Evolutionary conservation across 2,888 invertebrate genomes (phyloP), one percentile per base, ranked within the genome.

Genomic region (Hyles lineata): DNA sequence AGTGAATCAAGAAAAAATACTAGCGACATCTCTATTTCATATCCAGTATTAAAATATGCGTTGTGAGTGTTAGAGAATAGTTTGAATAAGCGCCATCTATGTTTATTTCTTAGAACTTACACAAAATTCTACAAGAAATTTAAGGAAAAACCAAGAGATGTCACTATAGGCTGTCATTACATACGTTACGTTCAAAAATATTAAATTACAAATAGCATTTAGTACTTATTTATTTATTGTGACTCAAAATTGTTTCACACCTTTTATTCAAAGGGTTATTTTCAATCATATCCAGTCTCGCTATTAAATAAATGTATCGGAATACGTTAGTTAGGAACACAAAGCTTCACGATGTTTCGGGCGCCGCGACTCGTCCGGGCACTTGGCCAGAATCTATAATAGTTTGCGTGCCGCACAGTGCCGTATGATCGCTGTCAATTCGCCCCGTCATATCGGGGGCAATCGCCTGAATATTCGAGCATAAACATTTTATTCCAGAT

Each of bases 351-450:
- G 67, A 67, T 43, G 43, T 11, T 15, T 15, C 35, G 67, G 75
- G 77, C 81, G 76, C 74, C 76, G 79, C 75, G 80, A 25, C 63
- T 62, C 74, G 70, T 74, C 69, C 75, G 75, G 93, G 92, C 92
- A 89, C 67, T 32, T 72, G 63, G 92, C 93, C 93, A 93, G 87
- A 75, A 78, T 89, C 91, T 84, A 91, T 91, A 93, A 93, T 93
- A 93, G 92, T 92, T 89, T 78, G 82, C 83, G 86, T 88, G 85
- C 87, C 86, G 79, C 82, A 78, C 80, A 76, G 74, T 79, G 75
- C 78, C 75, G 80, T 80, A 82, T 85, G 84, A 89, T 82, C 80
- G 80, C 88, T 89, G 91, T 90, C 91, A 89, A 85, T 87, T 84
- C 81, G 76, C 78, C 75, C 73, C 82, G 76, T 86, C 86, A 89